phyloP scores from a whole-genome alignment of 2,888 invertebrate species.

The Oscheius sp. region DNA sequence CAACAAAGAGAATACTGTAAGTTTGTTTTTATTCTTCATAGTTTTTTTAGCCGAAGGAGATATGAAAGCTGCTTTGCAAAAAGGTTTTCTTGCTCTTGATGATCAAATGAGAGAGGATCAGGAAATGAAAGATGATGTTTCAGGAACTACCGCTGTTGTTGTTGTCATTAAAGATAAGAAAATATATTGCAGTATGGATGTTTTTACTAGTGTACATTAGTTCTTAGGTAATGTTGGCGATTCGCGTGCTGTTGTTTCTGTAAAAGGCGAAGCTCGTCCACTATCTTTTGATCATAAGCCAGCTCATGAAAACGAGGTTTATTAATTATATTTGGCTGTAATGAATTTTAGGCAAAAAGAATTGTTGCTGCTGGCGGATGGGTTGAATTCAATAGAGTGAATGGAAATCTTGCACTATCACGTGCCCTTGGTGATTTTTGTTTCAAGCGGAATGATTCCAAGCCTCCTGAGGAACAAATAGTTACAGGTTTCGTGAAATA shows the following conservation, averaged over 20 bases:
- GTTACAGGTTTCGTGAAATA: slow-evolving; percentile 84
- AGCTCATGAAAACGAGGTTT: slow-evolving; percentile 43
- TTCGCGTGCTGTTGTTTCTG: slow-evolving; percentile 89
- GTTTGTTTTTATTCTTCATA: background rate
- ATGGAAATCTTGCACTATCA: slow-evolving; percentile 89
- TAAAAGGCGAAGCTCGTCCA: slow-evolving; percentile 81
- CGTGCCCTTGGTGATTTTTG: slow-evolving; percentile 95
- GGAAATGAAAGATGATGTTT: slow-evolving; percentile 86
- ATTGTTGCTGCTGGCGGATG: slow-evolving; percentile 93
- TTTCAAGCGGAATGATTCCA: slow-evolving; percentile 88
- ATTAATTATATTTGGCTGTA: background rate
- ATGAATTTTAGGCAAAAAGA: slow-evolving; percentile 76
- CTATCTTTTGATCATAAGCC: slow-evolving; percentile 89
- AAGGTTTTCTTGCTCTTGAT: slow-evolving; percentile 90
- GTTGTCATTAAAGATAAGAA: slow-evolving; percentile 80
- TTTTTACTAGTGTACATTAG: background rate
- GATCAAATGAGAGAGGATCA: slow-evolving; percentile 84
- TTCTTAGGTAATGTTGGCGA: slow-evolving; percentile 90
- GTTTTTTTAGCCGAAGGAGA: slow-evolving; percentile 78
- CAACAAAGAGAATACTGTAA: slow-evolving; percentile 73
- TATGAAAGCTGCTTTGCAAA: slow-evolving; percentile 84
- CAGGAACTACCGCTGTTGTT: slow-evolving; percentile 91
- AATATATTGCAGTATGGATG: slow-evolving; percentile 86
- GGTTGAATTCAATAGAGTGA: slow-evolving; percentile 93
- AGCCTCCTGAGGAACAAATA: slow-evolving; percentile 90